phyloP scores from a whole-genome alignment of 1,140 invertebrate species.

The Heliconius nattereri region DNA sequence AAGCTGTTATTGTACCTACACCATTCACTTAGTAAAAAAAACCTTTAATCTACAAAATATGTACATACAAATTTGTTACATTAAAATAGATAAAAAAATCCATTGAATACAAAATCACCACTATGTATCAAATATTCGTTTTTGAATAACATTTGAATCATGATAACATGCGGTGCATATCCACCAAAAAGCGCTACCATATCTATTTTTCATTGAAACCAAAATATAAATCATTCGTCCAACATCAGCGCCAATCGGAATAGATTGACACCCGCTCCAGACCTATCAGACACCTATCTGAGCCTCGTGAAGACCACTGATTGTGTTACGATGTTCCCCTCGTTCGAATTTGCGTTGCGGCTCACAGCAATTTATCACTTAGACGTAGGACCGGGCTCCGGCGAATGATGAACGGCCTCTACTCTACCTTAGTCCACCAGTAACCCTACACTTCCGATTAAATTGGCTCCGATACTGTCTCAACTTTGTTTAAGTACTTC shows the following conservation, averaged over 20 bases:
- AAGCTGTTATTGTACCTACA: background rate
- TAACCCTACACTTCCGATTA: constrained; percentile 50
- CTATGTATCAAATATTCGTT: constrained; percentile 28
- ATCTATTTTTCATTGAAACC: constrained; percentile 43
- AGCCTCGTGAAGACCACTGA: constrained; percentile 68
- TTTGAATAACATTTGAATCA: constrained; percentile 36
- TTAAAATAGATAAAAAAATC: constrained; percentile 15
- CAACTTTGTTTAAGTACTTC: constrained; percentile 34
- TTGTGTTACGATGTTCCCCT: constrained; percentile 66
- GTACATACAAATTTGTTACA: background rate
- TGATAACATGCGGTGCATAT: constrained; percentile 33
- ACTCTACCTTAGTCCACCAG: constrained; percentile 48
- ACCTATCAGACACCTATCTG: constrained; percentile 61
- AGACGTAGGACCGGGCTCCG: constrained; percentile 66
- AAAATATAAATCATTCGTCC: constrained; percentile 41
- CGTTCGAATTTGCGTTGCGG: constrained; percentile 73
- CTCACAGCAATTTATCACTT: constrained; percentile 74
- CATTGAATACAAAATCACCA: constrained; percentile 24
- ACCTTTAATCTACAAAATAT: background rate
- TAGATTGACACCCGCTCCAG: constrained; percentile 41
- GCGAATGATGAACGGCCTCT: constrained; percentile 60
- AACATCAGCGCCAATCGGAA: constrained; percentile 39
- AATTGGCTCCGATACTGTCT: constrained; percentile 37
- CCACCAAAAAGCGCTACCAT: constrained; percentile 25
- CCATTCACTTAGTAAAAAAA: too few species aligned